Evolutionary conservation across 1,140 invertebrate species (phyloP).

Genomic region (Parasteatoda tepidariorum): DNA sequence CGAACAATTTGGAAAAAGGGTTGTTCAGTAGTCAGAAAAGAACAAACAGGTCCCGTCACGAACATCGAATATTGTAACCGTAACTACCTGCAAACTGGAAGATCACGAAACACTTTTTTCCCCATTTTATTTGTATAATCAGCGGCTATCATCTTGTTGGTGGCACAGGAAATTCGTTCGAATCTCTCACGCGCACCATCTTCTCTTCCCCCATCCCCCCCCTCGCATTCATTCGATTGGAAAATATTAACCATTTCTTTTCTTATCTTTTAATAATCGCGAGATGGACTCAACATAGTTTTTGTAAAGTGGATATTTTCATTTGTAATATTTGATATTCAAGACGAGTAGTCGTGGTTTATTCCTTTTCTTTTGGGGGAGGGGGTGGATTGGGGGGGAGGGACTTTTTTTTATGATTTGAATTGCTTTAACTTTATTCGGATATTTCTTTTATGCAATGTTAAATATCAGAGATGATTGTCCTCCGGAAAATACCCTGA

Average conservation of each 20-base stretch:
- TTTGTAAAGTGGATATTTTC: no score
- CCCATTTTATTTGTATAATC: constrained; percentile 5
- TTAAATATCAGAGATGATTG: no score
- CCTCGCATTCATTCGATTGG: constrained; percentile 34
- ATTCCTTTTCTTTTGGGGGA: no score
- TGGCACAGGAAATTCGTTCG: constrained; percentile 46
- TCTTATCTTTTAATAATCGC: no score
- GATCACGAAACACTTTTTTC: neutral
- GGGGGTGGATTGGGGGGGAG: no score
- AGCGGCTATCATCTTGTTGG: constrained; percentile 31
- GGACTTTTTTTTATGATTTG: no score
- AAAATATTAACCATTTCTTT: constrained; percentile 45
- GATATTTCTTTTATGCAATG: no score
- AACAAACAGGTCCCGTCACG: constrained; percentile 28
- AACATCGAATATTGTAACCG: constrained; percentile 8
- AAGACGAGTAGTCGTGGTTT: no score
- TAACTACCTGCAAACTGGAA: constrained; percentile 15
- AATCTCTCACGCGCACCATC: constrained; percentile 20
- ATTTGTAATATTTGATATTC: no score
- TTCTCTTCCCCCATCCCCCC: neutral
- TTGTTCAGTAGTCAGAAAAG: constrained; percentile 17
- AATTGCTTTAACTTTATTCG: no score
- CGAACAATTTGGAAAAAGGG: neutral
- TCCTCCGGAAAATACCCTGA: no score
- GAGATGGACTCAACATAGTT: no score